Base-by-base conservation (phyloP, 2,113 vertebrate genomes). In the Myotis brandtii region DNA sequence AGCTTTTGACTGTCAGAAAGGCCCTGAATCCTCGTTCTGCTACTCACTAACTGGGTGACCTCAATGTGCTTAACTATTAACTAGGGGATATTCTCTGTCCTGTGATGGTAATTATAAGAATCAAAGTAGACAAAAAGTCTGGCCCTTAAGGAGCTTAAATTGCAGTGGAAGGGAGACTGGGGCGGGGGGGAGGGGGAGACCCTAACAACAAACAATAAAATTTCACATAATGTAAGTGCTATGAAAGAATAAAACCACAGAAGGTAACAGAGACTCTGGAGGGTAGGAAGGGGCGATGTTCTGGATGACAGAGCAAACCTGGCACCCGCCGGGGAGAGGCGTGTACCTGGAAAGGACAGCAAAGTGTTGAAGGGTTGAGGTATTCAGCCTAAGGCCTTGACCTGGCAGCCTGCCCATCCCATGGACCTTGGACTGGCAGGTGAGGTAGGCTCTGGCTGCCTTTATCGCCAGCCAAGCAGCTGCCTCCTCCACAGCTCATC, bases 221-320 rank as follows among this genome's bases (percentile, higher is more conserved):
- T 81, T 83, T 89, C 56, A 93, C 46, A 21, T 84, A 34, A 23
- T 56, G 6, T 87, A 54, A 89, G 23, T 81, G 18, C 43, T 75
- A 9, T 91, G 79, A 85, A 93, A 88, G 81, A 89, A 83, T 83
- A 62, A 95, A 91, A 54, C n/a, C 20, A 62, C 13, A 32, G 86
- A 93, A 87, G 82, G 37, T 46, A 59, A 48, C 46, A 76, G 54
- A 84, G 50, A n/a, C 46, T 96, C 43, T 76, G 40, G 37, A 84
- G 13, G 46, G 46, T n/a, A 92, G 20, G 46, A 30, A 66, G 32
- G 12, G n/a, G 9, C 56, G 13, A 46, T 86, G 3, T 82, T 84
- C 37, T 67, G 64, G 62, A 86, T 89, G 59, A 32, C n/a, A 70
- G 43, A 82, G 52, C 25, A 85, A 93, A 48, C 66, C 0, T 10